Percentiles rank a stretch among this genome's conserved stretches.
phyloP scores from a whole-genome alignment of 2,113 vertebrate genomes.

The Fukomys damarensis region DNA sequence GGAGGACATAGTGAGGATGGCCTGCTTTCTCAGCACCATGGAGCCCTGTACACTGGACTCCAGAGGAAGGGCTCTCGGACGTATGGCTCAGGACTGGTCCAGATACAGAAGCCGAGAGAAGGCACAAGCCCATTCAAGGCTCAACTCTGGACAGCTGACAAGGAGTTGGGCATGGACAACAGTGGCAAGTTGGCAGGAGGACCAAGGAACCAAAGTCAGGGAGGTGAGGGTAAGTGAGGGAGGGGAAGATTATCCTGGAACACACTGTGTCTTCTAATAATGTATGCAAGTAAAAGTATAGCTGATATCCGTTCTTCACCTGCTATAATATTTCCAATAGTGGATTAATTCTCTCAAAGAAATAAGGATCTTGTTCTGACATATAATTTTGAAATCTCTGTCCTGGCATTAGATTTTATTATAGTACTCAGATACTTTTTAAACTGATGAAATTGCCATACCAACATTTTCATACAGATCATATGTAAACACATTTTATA shows the following conservation, averaged over 20 bases:
- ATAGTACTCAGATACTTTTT: not conserved
- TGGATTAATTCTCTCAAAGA: not conserved
- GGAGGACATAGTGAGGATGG: not conserved
- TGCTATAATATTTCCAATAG: not conserved
- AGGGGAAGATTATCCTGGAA: not conserved
- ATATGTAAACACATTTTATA: conserved; percentile 23
- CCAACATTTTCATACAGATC: conserved; percentile 16
- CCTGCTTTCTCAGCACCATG: not conserved
- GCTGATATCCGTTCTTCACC: not conserved
- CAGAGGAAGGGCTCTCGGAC: not conserved
- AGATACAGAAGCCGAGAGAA: not conserved
- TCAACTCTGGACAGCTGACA: not conserved
- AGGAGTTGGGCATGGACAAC: not conserved
- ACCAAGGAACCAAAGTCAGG: not conserved
- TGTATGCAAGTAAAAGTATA: not conserved
- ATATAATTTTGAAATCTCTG: conserved; percentile 16
- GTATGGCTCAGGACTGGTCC: not conserved
- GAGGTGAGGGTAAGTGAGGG: not conserved
- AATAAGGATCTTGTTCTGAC: not conserved
- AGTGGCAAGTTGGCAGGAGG: not conserved
- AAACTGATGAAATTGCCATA: conserved; percentile 17
- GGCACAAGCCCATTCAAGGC: not conserved
- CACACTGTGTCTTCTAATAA: not conserved
- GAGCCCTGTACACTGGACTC: not conserved
- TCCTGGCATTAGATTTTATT: conserved; percentile 12